Percentiles rank a stretch among this genome's conserved stretches.
Evolutionary conservation across 2,797 vertebrate genomes (phyloP).

Genomic region (Pagetopsis macropterus): DNA sequence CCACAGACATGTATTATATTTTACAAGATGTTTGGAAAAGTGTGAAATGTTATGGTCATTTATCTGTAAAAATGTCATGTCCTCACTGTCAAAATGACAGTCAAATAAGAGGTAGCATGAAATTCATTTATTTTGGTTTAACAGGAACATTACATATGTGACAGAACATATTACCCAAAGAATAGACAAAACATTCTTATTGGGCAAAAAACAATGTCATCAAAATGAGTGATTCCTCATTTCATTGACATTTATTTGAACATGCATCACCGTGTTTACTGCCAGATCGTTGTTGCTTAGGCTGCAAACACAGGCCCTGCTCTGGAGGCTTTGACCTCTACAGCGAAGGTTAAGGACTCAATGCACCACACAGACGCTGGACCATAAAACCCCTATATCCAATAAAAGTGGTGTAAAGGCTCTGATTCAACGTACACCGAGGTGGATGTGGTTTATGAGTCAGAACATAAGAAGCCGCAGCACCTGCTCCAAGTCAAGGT

Average conservation of each 20-base stretch:
- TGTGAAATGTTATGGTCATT: neutral
- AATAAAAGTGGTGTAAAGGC: constrained; percentile 60
- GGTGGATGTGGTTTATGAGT: constrained; percentile 68
- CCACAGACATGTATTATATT: neutral
- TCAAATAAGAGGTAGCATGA: neutral
- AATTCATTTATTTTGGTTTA: neutral
- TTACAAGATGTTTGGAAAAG: constrained; percentile 1
- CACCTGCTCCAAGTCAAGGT: constrained; percentile 67
- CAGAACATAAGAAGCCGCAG: constrained; percentile 69
- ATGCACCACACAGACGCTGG: constrained; percentile 29
- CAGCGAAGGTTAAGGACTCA: constrained; percentile 35
- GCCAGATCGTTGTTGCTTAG: neutral
- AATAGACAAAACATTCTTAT: too few relatives aligned
- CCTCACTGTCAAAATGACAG: neutral
- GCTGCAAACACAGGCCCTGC: neutral
- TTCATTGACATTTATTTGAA: constrained; percentile 9
- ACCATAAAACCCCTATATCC: constrained; percentile 52
- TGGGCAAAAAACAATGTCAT: too few relatives aligned
- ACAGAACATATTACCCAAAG: neutral
- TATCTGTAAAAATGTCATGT: neutral
- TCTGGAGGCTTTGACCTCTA: constrained; percentile 49
- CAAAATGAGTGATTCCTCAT: neutral
- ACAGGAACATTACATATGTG: neutral
- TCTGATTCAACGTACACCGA: constrained; percentile 38
- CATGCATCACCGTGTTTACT: neutral